A percentile compares a stretch with the other conserved stretches of the same genome.
These are phyloP conservation scores for Campopleginae sp. DNA, from an alignment of 2,888 invertebrate species.

Conservation along the genomic window DNA sequence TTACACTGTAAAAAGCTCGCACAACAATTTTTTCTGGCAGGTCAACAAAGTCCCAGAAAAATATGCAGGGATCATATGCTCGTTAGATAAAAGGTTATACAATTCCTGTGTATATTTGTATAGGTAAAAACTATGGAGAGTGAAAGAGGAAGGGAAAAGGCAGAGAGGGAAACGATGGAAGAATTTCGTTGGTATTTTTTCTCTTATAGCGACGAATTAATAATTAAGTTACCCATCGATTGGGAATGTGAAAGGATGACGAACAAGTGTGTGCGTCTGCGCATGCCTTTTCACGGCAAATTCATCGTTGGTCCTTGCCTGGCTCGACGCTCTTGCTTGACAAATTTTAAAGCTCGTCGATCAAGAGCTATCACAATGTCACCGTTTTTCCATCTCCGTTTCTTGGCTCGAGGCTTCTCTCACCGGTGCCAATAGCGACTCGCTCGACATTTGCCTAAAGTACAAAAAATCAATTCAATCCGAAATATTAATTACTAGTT, in stretches of 20 bases:
- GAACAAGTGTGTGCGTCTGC: constrained; percentile 12
- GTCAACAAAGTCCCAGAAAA: constrained; percentile 6
- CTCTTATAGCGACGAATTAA: constrained; percentile 24
- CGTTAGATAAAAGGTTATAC: constrained; percentile 32
- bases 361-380: constrained; percentile 65
- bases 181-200: constrained; percentile 76
- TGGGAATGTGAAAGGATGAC: not conserved
- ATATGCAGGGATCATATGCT: constrained; percentile 9
- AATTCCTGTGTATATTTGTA: constrained; percentile 38
- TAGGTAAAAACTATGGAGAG: constrained; percentile 53
- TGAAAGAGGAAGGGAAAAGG: constrained; percentile 50
- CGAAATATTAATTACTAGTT: too few species aligned
- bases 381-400: constrained; percentile 76
- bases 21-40: constrained; percentile 6
- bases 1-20: constrained; percentile 3
- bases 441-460: constrained; percentile 85
- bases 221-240: not conserved
- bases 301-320: constrained; percentile 59
- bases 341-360: constrained; percentile 39
- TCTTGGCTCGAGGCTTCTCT: constrained; percentile 83
- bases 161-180: constrained; percentile 54
- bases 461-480: constrained; percentile 19
- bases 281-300: constrained; percentile 13
- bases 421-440: constrained; percentile 85
- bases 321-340: not conserved